Evolutionary conservation across 2,888 invertebrate species (phyloP).

Genomic region (Dryobotodes eremita): DNA sequence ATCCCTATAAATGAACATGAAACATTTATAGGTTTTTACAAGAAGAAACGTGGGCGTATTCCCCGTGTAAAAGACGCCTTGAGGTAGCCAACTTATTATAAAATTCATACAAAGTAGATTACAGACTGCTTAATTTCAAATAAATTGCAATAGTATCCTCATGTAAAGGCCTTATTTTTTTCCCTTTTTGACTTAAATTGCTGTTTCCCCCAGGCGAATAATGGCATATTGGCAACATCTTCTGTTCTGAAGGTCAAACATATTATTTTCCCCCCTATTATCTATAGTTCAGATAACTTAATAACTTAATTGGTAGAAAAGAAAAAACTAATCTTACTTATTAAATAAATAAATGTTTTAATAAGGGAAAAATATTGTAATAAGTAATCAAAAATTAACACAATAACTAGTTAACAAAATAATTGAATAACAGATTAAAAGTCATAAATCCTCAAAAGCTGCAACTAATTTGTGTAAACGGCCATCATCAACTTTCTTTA

Average conservation of each 20-base stretch:
- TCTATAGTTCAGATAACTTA: not conserved
- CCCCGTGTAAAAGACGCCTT: not conserved
- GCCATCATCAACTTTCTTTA: conserved; percentile 80
- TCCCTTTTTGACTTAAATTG: not conserved
- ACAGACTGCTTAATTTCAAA: not conserved
- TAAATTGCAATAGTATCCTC: not conserved
- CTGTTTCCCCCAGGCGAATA: not conserved
- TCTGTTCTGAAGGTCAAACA: conserved; percentile 9
- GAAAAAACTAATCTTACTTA: not conserved
- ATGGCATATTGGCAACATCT: conserved; percentile 40
- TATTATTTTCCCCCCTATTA: not conserved
- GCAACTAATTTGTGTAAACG: conserved; percentile 81
- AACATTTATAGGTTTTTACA: not conserved
- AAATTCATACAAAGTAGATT: not conserved
- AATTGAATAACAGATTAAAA: conserved; percentile 35
- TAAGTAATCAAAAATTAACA: conserved; percentile 58
- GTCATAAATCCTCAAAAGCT: conserved; percentile 85
- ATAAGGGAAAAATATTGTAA: conserved; percentile 50
- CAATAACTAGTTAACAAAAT: conserved; percentile 54
- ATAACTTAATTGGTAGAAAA: not conserved
- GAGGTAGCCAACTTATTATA: not conserved
- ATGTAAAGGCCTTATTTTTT: not conserved
- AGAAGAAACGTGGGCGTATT: conserved; percentile 23
- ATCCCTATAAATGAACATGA: not conserved
- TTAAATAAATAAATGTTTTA: conserved; percentile 16